These are phyloP conservation scores for Gymnothorax reevesii DNA, from an alignment of 2,797 vertebrate genomes.

Conservation along the genomic window DNA sequence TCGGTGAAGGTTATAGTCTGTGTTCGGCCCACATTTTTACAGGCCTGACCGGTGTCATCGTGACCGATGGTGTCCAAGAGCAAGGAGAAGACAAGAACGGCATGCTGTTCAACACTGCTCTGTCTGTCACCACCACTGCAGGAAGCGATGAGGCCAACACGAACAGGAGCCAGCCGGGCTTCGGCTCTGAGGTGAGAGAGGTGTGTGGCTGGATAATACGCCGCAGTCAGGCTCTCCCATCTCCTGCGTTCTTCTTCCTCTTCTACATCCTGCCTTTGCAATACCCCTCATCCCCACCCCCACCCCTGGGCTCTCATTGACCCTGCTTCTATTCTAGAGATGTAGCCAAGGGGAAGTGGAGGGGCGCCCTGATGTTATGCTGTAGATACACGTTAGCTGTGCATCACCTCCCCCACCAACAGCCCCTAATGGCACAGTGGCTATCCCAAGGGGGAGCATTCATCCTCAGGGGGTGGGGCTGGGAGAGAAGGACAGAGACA, in stretches of 20 bases:
- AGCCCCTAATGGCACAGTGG: neutral
- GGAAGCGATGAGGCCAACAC: neutral
- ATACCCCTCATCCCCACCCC: neutral
- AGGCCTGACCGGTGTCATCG: neutral
- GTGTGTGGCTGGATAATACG: neutral
- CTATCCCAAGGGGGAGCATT: neutral
- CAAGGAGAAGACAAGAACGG: neutral
- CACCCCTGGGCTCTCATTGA: neutral
- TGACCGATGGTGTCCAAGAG: neutral
- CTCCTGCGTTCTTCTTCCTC: neutral
- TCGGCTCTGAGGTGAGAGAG: neutral
- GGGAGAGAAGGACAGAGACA: neutral
- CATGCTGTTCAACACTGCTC: neutral
- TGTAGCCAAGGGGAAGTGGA: neutral
- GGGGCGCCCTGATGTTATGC: neutral
- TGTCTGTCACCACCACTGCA: neutral
- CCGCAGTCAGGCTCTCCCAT: neutral
- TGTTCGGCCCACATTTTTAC: neutral
- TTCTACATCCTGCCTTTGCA: neutral
- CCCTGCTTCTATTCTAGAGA: neutral
- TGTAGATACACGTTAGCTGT: no score
- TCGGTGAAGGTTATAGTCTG: neutral
- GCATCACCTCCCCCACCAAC: no score
- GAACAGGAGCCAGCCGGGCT: neutral
- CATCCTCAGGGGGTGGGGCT: neutral